These are phyloP conservation scores for Drosophila quinaria DNA, from an alignment of 2,888 invertebrate species.

Conservation along the genomic window DNA sequence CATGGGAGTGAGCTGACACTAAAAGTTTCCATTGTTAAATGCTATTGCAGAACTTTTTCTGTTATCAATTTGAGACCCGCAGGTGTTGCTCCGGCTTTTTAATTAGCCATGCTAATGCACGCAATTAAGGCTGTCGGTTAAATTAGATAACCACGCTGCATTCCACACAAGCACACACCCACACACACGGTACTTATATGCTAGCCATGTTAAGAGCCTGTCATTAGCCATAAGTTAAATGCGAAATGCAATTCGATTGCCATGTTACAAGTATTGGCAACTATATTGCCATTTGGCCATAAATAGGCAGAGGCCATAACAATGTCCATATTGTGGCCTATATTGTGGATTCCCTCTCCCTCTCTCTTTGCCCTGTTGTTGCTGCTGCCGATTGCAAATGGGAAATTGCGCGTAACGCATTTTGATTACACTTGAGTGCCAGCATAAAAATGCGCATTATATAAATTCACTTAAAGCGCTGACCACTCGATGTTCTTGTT, in stretches of 20 bases:
- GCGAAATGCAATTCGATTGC: slow-evolving; percentile 37
- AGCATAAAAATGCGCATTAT: slow-evolving; percentile 74
- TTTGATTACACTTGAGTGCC: slow-evolving; percentile 78
- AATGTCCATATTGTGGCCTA: slow-evolving; percentile 70
- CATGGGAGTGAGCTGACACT: neutral
- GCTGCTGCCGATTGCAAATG: slow-evolving; percentile 27
- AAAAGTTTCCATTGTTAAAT: slow-evolving; percentile 23
- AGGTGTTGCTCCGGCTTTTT: slow-evolving; percentile 52
- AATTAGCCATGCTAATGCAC: slow-evolving; percentile 62
- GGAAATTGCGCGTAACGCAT: slow-evolving; percentile 73
- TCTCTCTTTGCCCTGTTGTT: neutral
- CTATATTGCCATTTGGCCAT: slow-evolving; percentile 41
- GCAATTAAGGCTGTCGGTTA: slow-evolving; percentile 52
- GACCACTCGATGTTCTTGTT: slow-evolving; percentile 41
- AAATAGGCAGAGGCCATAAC: slow-evolving; percentile 59
- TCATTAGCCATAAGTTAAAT: slow-evolving; percentile 41
- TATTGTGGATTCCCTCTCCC: slow-evolving; percentile 39
- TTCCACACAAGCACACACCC: neutral
- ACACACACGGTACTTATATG: neutral
- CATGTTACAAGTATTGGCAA: neutral
- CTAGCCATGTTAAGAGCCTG: slow-evolving; percentile 10
- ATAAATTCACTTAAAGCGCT: slow-evolving; percentile 72
- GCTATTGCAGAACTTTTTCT: slow-evolving; percentile 25
- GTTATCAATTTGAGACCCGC: slow-evolving; percentile 55
- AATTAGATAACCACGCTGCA: slow-evolving; percentile 47